Base-by-base conservation (phyloP, 2,888 invertebrate species). In the Hyalella azteca region DNA sequence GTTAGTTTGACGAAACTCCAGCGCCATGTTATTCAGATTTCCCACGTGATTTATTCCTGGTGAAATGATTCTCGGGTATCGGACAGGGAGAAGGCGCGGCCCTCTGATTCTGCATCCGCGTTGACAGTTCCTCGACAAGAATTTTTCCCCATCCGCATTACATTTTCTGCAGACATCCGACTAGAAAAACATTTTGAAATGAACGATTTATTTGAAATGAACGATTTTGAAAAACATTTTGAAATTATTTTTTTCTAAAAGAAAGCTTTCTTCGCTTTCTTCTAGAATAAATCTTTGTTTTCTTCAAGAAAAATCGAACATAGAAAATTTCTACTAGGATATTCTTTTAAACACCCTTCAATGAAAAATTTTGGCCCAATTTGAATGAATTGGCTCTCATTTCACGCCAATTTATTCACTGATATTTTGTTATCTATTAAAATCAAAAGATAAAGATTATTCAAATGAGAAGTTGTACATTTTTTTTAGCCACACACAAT, bases 1-100 rank as follows among this genome's bases (percentile, higher is more conserved):
- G n/a, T n/a, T n/a, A n/a, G n/a, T n/a, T n/a, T n/a, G n/a, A n/a
- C n/a, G n/a, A n/a, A n/a, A n/a, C 54, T 13, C 54, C 54, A 11
- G 54, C 54, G 54, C 54, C 54, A 54, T 54, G 54, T 54, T 54
- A 54, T 54, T 22, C 54, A 26, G 54, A 54, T 54, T 54, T 54
- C 29, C 29, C 54, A 9, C 26, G 7, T 54, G 54, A 54, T 54
- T 54, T 54, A 54, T 54, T 54, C 54, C 54, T 29, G 1, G 26
- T 54, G 54, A 54, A 54, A 54, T 54, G 54, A 9, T 22, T 26
- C 54, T 54, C 54, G 54, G 7, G 22, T 54, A 22, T 54, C 26
- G 26, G 54, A 54, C 54, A 54, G 26, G 54, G 29, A 5, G 22
- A 26, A 29, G 54, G 54, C 29, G 54, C 54, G 54, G 54, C 26